phyloP scores from a whole-genome alignment of 2,888 invertebrate species.

The Tetrapedia diversipes region DNA sequence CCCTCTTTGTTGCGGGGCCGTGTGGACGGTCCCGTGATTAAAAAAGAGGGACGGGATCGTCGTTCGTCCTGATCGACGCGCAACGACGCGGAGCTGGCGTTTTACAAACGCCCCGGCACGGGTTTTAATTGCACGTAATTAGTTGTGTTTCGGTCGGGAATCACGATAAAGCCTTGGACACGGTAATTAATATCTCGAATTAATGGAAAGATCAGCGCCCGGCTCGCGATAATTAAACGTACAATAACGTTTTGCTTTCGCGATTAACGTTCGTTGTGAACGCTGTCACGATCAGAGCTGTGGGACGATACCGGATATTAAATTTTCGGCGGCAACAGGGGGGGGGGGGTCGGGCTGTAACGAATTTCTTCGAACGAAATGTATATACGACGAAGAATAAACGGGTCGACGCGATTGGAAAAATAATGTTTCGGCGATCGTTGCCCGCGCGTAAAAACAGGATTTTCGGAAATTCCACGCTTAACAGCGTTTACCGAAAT shows the following conservation, averaged over 20 bases:
- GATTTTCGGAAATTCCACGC: constrained; percentile 12
- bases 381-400: background rate
- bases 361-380: constrained; percentile 5
- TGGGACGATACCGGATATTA: background rate
- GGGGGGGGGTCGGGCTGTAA: background rate
- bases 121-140: constrained; percentile 45
- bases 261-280: constrained; percentile 26
- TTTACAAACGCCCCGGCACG: too few relatives aligned
- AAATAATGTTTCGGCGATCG: too few relatives aligned
- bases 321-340: background rate
- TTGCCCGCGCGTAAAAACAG: constrained; percentile 16
- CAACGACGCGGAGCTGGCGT: too few relatives aligned
- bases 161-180: background rate
- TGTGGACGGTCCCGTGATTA: constrained; percentile 5
- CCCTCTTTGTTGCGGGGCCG: too few relatives aligned
- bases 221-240: constrained; percentile 16
- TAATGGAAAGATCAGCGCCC: constrained; percentile 22
- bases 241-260: constrained; percentile 4
- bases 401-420: too few relatives aligned
- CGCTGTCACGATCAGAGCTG: background rate
- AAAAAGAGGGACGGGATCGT: constrained; percentile 12
- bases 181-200: constrained; percentile 41
- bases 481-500: constrained; percentile 30
- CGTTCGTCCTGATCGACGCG: background rate
- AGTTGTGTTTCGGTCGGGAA: constrained; percentile 22